Percentiles rank a stretch among this genome's conserved stretches.
phyloP scores from a whole-genome alignment of 2,797 vertebrate genomes.

The Acanthurus lineatus region DNA sequence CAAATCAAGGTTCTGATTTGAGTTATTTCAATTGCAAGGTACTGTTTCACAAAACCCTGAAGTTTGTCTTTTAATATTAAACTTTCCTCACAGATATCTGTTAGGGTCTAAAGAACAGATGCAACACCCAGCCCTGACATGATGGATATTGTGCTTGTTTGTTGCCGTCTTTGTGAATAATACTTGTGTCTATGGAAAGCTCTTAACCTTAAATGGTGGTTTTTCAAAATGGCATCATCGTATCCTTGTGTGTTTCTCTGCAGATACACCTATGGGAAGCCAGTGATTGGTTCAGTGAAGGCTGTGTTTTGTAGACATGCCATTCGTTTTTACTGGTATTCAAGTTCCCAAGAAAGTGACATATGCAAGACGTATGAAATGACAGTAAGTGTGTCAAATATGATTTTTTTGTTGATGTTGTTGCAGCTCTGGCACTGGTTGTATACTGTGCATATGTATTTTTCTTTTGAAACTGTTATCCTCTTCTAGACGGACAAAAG shows the following conservation, averaged over 20 bases:
- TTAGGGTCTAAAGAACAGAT: no score
- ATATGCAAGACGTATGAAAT: conserved; percentile 70
- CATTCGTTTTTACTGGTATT: conserved; percentile 16
- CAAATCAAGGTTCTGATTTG: no score
- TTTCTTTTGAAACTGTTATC: background rate
- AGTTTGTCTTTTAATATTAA: no score
- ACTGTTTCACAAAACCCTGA: no score
- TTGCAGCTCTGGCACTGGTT: background rate
- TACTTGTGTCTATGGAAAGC: no score
- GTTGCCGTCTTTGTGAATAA: no score
- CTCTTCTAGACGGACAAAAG: conserved; percentile 81
- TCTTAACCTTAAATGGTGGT: no score
- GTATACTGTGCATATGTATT: background rate
- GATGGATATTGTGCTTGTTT: no score
- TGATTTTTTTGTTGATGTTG: background rate
- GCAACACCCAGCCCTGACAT: no score
- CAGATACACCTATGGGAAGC: conserved; percentile 87
- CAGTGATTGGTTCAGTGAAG: conserved; percentile 77
- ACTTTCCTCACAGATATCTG: no score
- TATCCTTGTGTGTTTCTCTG: background rate
- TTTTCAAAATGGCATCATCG: no score
- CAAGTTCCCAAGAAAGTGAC: fast-evolving
- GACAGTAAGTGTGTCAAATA: conserved; percentile 64
- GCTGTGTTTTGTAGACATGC: conserved; percentile 58
- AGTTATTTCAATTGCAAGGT: no score